Conservation (phyloP, 1,140 invertebrate genomes). For the Euwallacea similis region DNA sequence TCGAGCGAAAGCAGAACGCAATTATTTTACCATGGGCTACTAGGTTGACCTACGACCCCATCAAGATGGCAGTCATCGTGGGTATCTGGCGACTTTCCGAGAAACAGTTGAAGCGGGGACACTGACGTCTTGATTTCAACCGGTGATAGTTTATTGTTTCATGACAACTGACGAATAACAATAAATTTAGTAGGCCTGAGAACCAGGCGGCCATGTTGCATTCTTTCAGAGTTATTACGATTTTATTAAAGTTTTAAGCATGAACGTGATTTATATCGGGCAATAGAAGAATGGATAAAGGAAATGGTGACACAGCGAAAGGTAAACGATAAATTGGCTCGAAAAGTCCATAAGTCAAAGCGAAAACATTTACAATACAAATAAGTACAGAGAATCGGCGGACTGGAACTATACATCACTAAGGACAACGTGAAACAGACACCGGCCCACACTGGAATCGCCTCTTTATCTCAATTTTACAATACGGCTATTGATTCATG, state of each 20-base stretch:
- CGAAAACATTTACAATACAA: conserved; percentile 39
- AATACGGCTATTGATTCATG: conserved; percentile 39
- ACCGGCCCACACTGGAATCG: conserved; percentile 34
- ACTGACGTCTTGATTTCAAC: conserved; percentile 33
- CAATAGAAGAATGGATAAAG: neutral
- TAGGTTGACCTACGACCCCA: conserved; percentile 27
- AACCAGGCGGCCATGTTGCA: conserved; percentile 27
- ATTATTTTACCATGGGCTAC: conserved; percentile 32
- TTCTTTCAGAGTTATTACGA: conserved; percentile 16
- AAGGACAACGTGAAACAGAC: conserved; percentile 28
- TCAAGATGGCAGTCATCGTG: conserved; percentile 29
- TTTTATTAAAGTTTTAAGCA: conserved; percentile 10
- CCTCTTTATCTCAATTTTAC: conserved; percentile 35
- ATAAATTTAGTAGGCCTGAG: conserved; percentile 25
- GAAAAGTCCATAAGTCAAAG: conserved; percentile 37
- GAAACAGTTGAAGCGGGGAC: conserved; percentile 23
- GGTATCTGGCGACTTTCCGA: conserved; percentile 34
- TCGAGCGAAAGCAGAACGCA: neutral
- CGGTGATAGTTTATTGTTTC: conserved; percentile 35
- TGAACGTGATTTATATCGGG: neutral
- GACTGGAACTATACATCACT: conserved; percentile 33
- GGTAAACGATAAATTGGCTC: conserved; percentile 17
- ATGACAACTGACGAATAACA: conserved; percentile 29
- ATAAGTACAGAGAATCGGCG: conserved; percentile 38
- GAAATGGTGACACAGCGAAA: conserved; percentile 10